A percentile compares a stretch with the other conserved stretches of the same genome.
phyloP scores from a whole-genome alignment of 1,140 invertebrate genomes.

The Drosophila pandora region DNA sequence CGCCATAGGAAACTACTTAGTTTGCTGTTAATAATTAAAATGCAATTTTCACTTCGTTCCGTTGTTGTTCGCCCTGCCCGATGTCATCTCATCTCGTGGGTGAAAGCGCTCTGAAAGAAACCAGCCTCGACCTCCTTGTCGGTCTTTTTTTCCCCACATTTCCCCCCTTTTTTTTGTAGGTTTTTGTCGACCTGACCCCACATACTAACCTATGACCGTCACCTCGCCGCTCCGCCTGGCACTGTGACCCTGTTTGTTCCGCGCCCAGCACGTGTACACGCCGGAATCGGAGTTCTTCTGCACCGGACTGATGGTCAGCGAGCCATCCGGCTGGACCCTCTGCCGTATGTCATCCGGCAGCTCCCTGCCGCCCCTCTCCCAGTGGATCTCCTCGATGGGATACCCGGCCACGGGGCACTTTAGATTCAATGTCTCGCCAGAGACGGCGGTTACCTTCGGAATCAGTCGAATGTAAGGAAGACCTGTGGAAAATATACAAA shows the following conservation, averaged over 20 bases:
- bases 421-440: slow-evolving; percentile 90
- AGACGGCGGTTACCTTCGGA: slow-evolving; percentile 93
- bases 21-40: slow-evolving; percentile 81
- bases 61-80: slow-evolving; percentile 9
- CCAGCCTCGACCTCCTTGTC: slow-evolving; percentile 44
- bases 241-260: slow-evolving; percentile 90
- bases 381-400: slow-evolving; percentile 92
- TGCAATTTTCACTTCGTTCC: slow-evolving; percentile 77
- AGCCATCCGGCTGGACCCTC: slow-evolving; percentile 89
- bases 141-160: slow-evolving; percentile 7
- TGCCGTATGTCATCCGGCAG: slow-evolving; percentile 93
- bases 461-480: slow-evolving; percentile 92
- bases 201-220: slow-evolving; percentile 89
- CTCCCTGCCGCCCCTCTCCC: slow-evolving; percentile 90
- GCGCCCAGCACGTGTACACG: slow-evolving; percentile 90
- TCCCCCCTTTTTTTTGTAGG: slow-evolving; percentile 3
- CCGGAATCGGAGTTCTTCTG: slow-evolving; percentile 91
- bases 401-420: slow-evolving; percentile 94
- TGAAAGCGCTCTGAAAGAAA: slow-evolving; percentile 60
- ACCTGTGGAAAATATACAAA: slow-evolving; percentile 85
- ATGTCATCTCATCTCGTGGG: slow-evolving; percentile 25
- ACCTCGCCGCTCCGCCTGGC: slow-evolving; percentile 89
- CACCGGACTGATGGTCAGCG: slow-evolving; percentile 89
- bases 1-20: slow-evolving; percentile 74
- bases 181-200: slow-evolving; percentile 5